These are phyloP conservation scores for Mylabris phalerata DNA, from an alignment of 1,140 invertebrate species.

Conservation along the genomic window DNA sequence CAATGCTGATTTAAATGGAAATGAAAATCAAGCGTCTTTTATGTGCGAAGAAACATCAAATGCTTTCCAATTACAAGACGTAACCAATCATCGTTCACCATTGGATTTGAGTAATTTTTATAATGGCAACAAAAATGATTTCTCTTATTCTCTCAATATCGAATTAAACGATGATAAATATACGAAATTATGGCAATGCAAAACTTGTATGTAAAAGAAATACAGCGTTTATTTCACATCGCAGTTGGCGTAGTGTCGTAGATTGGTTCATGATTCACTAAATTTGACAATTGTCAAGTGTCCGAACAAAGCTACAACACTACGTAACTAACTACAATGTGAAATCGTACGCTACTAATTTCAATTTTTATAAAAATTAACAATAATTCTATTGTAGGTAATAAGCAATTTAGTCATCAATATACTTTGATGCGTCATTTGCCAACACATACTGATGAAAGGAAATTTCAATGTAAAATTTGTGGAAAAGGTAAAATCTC, in stretches of 20 bases:
- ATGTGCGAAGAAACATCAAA: too few relatives aligned
- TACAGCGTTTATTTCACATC: too few relatives aligned
- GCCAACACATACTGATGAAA: conserved; percentile 74
- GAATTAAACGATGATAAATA: conserved; percentile 52
- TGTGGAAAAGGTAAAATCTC: conserved; percentile 50
- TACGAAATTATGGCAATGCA: conserved; percentile 58
- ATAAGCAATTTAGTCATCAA: conserved; percentile 67
- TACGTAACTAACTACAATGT: too few relatives aligned
- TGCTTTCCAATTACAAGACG: too few relatives aligned
- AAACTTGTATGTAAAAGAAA: conserved; percentile 49
- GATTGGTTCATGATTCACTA: too few relatives aligned
- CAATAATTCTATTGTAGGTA: conserved; percentile 39
- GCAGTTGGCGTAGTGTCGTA: too few relatives aligned
- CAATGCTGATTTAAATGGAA: too few relatives aligned
- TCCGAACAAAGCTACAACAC: too few relatives aligned
- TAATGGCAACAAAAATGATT: conserved; percentile 2
- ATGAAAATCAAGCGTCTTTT: too few relatives aligned
- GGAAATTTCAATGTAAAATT: conserved; percentile 69
- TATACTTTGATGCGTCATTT: conserved; percentile 74
- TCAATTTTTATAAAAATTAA: too few relatives aligned
- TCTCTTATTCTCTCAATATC: conserved; percentile 51
- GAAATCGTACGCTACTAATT: too few relatives aligned
- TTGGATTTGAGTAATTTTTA: conserved; percentile 5
- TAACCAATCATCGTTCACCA: not conserved
- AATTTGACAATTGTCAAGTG: too few relatives aligned